Evolutionary conservation across 2,888 invertebrate species (phyloP).

Genomic region (Emesis russula): DNA sequence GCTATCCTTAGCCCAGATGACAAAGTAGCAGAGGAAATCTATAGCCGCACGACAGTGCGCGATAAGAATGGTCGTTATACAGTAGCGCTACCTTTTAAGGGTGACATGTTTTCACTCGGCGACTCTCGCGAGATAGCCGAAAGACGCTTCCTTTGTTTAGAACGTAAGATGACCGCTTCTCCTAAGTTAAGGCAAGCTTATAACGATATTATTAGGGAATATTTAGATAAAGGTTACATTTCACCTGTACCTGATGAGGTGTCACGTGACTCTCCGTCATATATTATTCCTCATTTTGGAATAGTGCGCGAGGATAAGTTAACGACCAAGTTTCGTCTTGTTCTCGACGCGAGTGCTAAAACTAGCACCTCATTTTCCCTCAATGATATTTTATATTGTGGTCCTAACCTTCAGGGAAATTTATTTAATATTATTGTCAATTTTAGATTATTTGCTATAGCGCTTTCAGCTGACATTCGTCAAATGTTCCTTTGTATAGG

Average conservation of each 20-base stretch:
- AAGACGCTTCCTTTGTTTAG: conserved; percentile 50
- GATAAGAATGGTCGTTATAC: conserved; percentile 38
- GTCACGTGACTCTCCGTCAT: conserved; percentile 18
- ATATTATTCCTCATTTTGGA: conserved; percentile 53
- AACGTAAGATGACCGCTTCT: conserved; percentile 41
- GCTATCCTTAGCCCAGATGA: conserved; percentile 37
- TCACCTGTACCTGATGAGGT: background rate
- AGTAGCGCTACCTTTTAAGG: conserved; percentile 53
- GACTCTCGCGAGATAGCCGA: conserved; percentile 13
- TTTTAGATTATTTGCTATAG: conserved; percentile 35
- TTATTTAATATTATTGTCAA: conserved; percentile 41
- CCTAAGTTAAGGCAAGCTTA: conserved; percentile 36
- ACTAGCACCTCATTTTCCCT: conserved; percentile 6
- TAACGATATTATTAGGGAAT: conserved; percentile 52
- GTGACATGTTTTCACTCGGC: conserved; percentile 20
- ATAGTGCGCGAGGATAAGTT: conserved; percentile 30
- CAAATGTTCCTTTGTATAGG: conserved; percentile 45
- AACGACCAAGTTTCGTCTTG: conserved; percentile 20
- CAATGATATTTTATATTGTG: conserved; percentile 32
- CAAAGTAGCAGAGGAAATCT: conserved; percentile 48
- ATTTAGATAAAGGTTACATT: conserved; percentile 47
- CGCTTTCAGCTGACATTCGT: conserved; percentile 42
- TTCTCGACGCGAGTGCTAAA: conserved; percentile 33
- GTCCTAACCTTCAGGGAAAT: conserved; percentile 41
- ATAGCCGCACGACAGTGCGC: conserved; percentile 10